These are phyloP conservation scores for Onychomys arenicola DNA, from an alignment of 2,797 vertebrate species.

Conservation along the genomic window DNA sequence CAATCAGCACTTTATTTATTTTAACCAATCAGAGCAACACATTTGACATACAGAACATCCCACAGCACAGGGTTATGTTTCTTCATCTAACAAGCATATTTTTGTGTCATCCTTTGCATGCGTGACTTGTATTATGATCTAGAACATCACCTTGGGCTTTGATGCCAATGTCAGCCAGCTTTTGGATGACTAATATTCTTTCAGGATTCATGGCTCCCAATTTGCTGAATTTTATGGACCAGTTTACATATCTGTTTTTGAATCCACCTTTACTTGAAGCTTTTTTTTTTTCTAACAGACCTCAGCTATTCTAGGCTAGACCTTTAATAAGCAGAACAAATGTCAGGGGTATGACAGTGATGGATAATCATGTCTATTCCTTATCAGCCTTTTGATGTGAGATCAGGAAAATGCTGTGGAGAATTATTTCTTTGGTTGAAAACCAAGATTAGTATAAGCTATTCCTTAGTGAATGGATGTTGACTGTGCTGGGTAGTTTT, in stretches of 20 bases:
- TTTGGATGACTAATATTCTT: background rate
- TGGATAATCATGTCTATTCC: constrained; percentile 51
- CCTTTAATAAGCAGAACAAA: background rate
- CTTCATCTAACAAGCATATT: background rate
- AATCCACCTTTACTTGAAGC: constrained; percentile 39
- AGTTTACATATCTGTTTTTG: background rate
- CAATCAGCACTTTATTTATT: too few relatives aligned
- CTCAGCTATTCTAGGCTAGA: constrained; percentile 8
- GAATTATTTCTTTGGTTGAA: constrained; percentile 32
- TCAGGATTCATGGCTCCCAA: background rate
- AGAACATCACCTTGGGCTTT: background rate
- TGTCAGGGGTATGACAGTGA: background rate
- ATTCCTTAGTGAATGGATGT: background rate
- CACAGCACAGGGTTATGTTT: background rate
- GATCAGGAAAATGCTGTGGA: constrained; percentile 17
- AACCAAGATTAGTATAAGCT: constrained; percentile 18
- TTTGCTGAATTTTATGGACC: background rate
- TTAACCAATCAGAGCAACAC: too few relatives aligned
- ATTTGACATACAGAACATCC: too few relatives aligned
- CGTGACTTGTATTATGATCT: background rate
- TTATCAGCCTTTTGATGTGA: constrained; percentile 48
- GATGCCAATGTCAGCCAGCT: background rate
- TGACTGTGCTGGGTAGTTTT: background rate
- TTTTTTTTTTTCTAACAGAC: constrained; percentile 20
- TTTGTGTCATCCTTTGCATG: background rate